phyloP scores from a whole-genome alignment of 1,140 invertebrate genomes.

The Gerris buenoi region DNA sequence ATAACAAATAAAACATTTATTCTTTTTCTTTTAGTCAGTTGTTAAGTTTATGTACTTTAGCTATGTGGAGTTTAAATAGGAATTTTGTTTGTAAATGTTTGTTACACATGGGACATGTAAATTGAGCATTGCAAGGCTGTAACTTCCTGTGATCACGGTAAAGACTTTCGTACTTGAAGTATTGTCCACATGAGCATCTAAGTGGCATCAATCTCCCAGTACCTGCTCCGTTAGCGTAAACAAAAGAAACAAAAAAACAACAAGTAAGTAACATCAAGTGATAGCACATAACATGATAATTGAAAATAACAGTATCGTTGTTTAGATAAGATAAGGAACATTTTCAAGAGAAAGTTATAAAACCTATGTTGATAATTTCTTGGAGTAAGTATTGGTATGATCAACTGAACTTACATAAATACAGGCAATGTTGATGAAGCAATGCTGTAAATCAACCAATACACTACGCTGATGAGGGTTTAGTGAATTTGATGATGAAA shows the following conservation, averaged over 20 bases:
- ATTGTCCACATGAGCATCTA: neutral
- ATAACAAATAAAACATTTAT: too few species aligned
- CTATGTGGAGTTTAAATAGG: neutral
- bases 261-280: neutral
- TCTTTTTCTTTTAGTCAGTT: too few species aligned
- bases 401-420: too few species aligned
- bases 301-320: neutral
- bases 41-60: neutral
- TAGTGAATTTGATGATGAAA: too few species aligned
- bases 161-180: neutral
- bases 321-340: neutral
- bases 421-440: too few species aligned
- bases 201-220: neutral
- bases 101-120: neutral
- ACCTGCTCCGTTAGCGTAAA: neutral
- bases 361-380: neutral
- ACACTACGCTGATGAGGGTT: too few species aligned
- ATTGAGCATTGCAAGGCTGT: neutral
- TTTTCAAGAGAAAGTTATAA: neutral
- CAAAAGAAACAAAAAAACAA: neutral
- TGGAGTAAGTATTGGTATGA: neutral
- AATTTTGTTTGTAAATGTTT: neutral
- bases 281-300: neutral
- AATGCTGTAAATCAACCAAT: too few species aligned
- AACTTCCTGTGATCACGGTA: neutral